phyloP scores from a whole-genome alignment of 2,113 vertebrate species.

The Pycnonotus jocosus region DNA sequence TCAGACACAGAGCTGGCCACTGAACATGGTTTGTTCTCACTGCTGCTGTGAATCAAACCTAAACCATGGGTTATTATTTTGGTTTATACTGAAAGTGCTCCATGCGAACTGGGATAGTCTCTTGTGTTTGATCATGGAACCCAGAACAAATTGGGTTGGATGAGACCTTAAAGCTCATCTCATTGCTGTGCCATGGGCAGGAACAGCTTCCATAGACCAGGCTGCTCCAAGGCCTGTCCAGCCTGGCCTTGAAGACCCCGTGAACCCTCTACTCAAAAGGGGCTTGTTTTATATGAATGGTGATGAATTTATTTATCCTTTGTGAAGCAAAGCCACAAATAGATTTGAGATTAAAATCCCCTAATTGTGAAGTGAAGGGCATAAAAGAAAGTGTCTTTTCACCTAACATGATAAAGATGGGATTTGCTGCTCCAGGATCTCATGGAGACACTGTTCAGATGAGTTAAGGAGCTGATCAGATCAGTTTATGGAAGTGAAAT shows the following conservation, averaged over 20 bases:
- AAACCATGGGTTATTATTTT: neutral
- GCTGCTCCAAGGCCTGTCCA: neutral
- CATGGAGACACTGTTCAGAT: neutral
- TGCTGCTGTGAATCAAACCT: neutral
- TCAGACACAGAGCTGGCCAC: fast-evolving
- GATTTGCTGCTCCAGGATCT: neutral
- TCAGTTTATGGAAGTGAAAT: neutral
- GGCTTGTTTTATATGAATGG: neutral
- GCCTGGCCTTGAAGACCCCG: neutral
- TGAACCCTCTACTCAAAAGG: neutral
- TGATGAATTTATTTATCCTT: neutral
- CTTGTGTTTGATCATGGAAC: neutral
- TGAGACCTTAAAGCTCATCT: neutral
- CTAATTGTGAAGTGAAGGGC: neutral
- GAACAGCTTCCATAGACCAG: neutral
- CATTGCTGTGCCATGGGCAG: neutral
- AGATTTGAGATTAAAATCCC: neutral
- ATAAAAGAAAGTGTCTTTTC: neutral
- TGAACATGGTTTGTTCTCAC: neutral
- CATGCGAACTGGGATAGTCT: neutral
- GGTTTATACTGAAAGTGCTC: neutral
- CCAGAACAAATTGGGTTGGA: neutral
- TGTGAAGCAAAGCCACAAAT: neutral
- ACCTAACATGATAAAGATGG: fast-evolving
- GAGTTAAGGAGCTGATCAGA: neutral